These are phyloP conservation scores for Dendrolimus punctatus DNA, from an alignment of 1,140 invertebrate species.

Conservation along the genomic window DNA sequence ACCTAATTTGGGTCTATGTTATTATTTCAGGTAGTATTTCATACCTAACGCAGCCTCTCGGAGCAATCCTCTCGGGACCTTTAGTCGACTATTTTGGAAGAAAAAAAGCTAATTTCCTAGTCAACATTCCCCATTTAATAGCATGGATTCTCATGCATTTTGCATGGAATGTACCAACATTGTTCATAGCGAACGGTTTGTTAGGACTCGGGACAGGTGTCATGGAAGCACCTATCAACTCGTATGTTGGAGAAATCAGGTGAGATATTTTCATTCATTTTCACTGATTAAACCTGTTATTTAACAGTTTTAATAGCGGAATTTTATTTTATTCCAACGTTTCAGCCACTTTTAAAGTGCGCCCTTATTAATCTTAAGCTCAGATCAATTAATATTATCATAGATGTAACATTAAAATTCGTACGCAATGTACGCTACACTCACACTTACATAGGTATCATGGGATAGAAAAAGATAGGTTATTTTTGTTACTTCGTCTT, in stretches of 20 bases:
- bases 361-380: too few relatives aligned
- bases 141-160: constrained; percentile 79
- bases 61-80: constrained; percentile 77
- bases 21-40: constrained; percentile 77
- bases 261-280: constrained; percentile 13
- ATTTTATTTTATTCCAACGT: too few relatives aligned
- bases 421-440: too few relatives aligned
- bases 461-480: too few relatives aligned
- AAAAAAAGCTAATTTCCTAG: constrained; percentile 76
- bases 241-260: constrained; percentile 73
- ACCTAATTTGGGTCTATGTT: not conserved
- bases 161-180: constrained; percentile 52
- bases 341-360: too few relatives aligned
- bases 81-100: constrained; percentile 78
- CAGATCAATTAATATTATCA: too few relatives aligned
- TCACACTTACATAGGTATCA: too few relatives aligned
- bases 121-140: constrained; percentile 78
- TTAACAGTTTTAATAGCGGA: not conserved
- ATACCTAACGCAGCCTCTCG: constrained; percentile 79
- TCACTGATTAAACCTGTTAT: not conserved
- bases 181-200: constrained; percentile 56
- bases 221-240: constrained; percentile 72
- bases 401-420: too few relatives aligned
- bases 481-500: too few relatives aligned
- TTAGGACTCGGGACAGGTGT: constrained; percentile 69